Conservation (phyloP, 64 coral and sea anemone genomes). For the Pocillopora verrucosa region DNA sequence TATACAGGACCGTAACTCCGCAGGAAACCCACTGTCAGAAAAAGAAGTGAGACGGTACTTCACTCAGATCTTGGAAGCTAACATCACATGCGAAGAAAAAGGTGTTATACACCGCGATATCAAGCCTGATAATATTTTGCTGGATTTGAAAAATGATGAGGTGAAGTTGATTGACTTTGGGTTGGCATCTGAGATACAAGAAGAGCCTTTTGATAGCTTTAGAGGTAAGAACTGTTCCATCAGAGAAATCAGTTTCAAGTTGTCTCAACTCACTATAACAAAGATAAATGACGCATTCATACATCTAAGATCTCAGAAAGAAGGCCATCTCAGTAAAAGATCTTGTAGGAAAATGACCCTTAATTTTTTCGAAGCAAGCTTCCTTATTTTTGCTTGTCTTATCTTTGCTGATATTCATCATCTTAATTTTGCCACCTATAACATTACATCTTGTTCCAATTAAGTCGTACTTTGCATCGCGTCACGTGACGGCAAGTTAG, state of each 20-base stretch:
- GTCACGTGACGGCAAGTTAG: no score
- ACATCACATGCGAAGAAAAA: slow-evolving; percentile 11
- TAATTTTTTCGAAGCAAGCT: no score
- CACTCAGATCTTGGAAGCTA: background rate
- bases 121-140: slow-evolving; percentile 17
- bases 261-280: no score
- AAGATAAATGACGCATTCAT: no score
- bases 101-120: slow-evolving; percentile 8
- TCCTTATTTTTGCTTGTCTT: no score
- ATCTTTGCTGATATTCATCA: no score
- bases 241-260: background rate
- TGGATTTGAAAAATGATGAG: background rate
- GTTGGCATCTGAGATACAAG: background rate
- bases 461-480: no score
- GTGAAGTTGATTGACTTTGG: slow-evolving; percentile 24
- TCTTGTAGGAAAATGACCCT: no score
- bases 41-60: slow-evolving; percentile 15
- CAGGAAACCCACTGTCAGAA: background rate
- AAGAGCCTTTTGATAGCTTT: background rate
- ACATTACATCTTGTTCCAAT: no score
- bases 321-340: no score
- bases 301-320: no score
- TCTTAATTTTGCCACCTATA: no score
- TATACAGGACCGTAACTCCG: background rate
- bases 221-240: background rate